Base-by-base conservation (phyloP, 2,113 vertebrate genomes). In the Cardinalis cardinalis region DNA sequence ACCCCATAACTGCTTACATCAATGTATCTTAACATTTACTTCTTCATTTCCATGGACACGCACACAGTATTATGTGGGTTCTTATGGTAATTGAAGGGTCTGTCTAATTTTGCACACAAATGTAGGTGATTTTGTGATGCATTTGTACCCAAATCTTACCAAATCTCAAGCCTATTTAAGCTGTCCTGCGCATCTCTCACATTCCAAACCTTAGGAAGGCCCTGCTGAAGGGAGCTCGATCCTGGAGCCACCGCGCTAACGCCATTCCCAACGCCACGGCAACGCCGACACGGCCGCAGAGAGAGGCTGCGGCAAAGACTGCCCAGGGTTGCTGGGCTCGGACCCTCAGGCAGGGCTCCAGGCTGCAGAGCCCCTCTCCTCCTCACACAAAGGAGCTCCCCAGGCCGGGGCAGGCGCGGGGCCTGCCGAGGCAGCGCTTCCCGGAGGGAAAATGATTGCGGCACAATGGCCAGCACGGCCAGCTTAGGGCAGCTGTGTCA, bases 401-500 rank as follows among this genome's bases (percentile, higher is more conserved):
- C 60, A 4, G 71, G 49, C 34, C 3, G 3, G 72, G 55, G 34
- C 52, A 44, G 71, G 25, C 44, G 10, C 19, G 4, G 48, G 48
- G 66, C 58, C 72, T 28, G 83, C 56, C 74, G 75, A 29, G 91
- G 84, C 93, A 77, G 93, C 91, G 96, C 95, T 97, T 94, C 94
- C 95, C 43, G 7, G 83, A 53, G 86, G 90, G 94, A 97, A 96
- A 98, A 97, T 98, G 98, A 98, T 97, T 95, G 95, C 94, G 7
- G 92, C 92, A 86, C 95, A 83, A 96, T 95, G 97, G 96, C 97
- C 95, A 1, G 96, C 88, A 58, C 64, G 94, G 97, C 92, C 96
- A 51, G 97, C 97, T 97, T 96, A 97, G 98, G 98, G 97, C 97
- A 98, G 98, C 97, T 97, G 98, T 97, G 98, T 97, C 97, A 98